These are phyloP conservation scores for Solen grandis DNA, from an alignment of 1,140 invertebrate genomes.

Conservation along the genomic window DNA sequence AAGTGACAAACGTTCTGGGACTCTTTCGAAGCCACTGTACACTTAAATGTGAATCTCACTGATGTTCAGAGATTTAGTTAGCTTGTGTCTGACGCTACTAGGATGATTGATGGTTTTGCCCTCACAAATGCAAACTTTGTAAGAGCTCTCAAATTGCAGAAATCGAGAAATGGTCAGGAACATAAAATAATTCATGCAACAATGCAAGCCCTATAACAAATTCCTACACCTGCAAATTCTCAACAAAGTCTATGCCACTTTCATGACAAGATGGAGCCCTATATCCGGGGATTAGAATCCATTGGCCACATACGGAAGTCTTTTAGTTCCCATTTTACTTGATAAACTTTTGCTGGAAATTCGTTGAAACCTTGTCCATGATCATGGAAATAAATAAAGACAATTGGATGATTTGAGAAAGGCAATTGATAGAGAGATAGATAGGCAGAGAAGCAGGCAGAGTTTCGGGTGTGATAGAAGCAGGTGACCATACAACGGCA, in stretches of 20 bases:
- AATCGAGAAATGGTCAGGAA: slow-evolving; percentile 35
- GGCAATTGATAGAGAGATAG: not conserved
- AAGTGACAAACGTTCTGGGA: slow-evolving; percentile 50
- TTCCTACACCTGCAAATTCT: slow-evolving; percentile 10
- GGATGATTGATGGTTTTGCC: slow-evolving; percentile 27
- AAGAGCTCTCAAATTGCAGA: slow-evolving; percentile 13
- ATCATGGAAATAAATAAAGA: not conserved
- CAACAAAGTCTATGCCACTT: no score
- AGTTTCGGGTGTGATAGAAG: no score
- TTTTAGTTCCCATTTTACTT: slow-evolving; percentile 35
- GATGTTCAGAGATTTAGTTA: slow-evolving; percentile 45
- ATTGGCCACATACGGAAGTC: slow-evolving; percentile 21
- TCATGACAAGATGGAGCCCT: slow-evolving; percentile 52
- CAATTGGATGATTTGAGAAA: not conserved
- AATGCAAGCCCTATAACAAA: slow-evolving; percentile 35
- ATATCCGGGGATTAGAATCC: slow-evolving; percentile 26
- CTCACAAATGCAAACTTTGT: slow-evolving; percentile 45
- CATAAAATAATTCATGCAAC: slow-evolving; percentile 37
- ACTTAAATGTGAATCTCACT: slow-evolving; percentile 28
- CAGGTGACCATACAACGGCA: no score
- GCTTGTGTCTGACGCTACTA: slow-evolving; percentile 15
- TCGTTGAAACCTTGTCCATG: not conserved
- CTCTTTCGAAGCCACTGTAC: slow-evolving; percentile 23
- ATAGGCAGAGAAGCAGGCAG: no score
- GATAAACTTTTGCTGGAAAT: slow-evolving; percentile 31